Conservation (phyloP, 1,140 invertebrate genomes). For the Brevipalpus yothersi region DNA sequence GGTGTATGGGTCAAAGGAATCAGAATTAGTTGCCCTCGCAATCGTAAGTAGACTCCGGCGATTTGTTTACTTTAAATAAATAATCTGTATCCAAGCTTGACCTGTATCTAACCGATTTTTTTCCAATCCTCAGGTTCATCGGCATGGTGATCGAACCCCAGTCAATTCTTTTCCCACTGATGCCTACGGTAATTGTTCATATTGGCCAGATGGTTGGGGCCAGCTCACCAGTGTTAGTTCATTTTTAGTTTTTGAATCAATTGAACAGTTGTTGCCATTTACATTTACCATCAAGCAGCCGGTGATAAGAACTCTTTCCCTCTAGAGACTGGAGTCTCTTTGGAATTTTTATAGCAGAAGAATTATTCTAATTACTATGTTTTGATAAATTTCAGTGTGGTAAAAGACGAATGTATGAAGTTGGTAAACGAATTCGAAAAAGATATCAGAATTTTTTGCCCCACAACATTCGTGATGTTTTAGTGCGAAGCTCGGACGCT, state of each 20-base stretch:
- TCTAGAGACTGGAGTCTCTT: not conserved
- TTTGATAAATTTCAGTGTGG: constrained; percentile 2
- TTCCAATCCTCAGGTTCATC: not conserved
- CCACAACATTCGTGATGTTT: not conserved
- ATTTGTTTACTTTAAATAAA: no score
- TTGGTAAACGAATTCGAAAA: constrained; percentile 5
- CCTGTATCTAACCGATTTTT: not conserved
- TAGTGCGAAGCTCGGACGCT: constrained; percentile 5
- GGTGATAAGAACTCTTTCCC: not conserved
- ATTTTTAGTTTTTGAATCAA: no score
- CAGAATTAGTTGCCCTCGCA: no score
- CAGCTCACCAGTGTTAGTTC: not conserved
- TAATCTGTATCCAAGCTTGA: no score
- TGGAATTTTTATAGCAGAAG: not conserved
- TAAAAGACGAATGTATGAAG: constrained; percentile 6
- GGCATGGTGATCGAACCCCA: constrained; percentile 8
- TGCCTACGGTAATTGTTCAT: constrained; percentile 20
- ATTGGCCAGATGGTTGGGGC: constrained; percentile 4
- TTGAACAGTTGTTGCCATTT: not conserved
- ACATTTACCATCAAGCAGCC: not conserved
- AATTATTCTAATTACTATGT: not conserved
- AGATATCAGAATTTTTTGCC: constrained; percentile 6
- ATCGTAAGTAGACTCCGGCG: no score
- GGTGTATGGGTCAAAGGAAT: no score
- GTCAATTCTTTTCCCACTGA: constrained; percentile 5